Evolutionary conservation across 2,797 vertebrate species (phyloP).

Genomic region (Sciurus carolinensis): DNA sequence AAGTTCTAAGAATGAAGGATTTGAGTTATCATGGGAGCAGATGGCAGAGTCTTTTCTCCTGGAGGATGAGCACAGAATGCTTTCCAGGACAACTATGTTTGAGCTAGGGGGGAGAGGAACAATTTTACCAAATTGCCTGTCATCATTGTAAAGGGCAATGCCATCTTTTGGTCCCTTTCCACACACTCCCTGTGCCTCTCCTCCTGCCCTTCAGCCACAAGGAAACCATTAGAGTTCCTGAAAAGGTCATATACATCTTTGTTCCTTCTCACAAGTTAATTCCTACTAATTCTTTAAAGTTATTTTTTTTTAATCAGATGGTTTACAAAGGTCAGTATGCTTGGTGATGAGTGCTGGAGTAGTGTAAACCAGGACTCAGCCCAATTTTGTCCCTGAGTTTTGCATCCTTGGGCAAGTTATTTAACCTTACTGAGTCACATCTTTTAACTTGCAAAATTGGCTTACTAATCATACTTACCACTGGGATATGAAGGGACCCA

Average conservation of each 20-base stretch:
- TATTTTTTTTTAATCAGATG: background rate
- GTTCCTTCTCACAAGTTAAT: background rate
- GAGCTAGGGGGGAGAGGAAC: background rate
- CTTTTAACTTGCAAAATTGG: background rate
- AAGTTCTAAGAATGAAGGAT: background rate
- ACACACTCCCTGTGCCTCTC: rapidly evolving
- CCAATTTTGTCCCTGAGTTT: background rate
- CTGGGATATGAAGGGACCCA: background rate
- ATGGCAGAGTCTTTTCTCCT: background rate
- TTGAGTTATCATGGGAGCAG: background rate
- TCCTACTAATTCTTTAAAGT: background rate
- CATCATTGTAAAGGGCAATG: background rate
- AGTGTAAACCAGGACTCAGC: background rate
- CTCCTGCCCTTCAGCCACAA: background rate
- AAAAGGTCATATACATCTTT: background rate
- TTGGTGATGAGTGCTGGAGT: background rate
- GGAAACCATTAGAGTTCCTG: background rate
- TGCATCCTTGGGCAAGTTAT: background rate
- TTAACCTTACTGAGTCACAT: background rate
- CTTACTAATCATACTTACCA: background rate
- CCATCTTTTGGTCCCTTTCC: background rate
- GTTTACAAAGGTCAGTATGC: background rate
- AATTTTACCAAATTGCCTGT: background rate
- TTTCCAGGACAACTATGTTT: background rate
- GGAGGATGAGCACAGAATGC: background rate